These are phyloP conservation scores for Anticlea derivata DNA, from an alignment of 2,888 invertebrate genomes.

Conservation along the genomic window DNA sequence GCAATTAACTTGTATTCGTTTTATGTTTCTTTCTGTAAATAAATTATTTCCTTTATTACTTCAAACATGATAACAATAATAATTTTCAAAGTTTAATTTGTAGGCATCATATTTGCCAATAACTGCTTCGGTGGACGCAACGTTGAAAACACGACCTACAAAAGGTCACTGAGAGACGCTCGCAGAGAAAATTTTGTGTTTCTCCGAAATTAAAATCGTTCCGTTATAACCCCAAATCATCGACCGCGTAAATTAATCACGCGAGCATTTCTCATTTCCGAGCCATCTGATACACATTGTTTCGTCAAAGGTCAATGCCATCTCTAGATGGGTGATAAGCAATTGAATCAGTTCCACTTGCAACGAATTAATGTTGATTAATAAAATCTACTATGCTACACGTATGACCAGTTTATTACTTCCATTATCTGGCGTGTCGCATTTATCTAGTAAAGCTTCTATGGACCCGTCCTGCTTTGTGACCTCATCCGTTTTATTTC, in stretches of 20 bases:
- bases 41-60: too few species aligned
- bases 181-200: conserved; percentile 14
- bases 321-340: conserved; percentile 71
- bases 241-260: conserved; percentile 34
- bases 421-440: conserved; percentile 43
- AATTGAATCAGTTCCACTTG: conserved; percentile 83
- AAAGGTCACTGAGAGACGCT: conserved; percentile 12
- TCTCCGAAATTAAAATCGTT: conserved; percentile 15
- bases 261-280: conserved; percentile 42
- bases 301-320: conserved; percentile 78
- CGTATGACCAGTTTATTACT: conserved; percentile 51
- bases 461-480: conserved; percentile 59
- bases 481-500: conserved; percentile 59
- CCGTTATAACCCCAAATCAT: conserved; percentile 41
- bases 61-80: too few species aligned
- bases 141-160: conserved; percentile 9
- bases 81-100: too few species aligned
- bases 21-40: too few species aligned
- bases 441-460: conserved; percentile 48
- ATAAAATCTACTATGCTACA: conserved; percentile 60
- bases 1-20: too few species aligned
- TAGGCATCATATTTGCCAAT: too few species aligned
- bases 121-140: not conserved
- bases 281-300: conserved; percentile 57
- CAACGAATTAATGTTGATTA: conserved; percentile 79